phyloP scores from a whole-genome alignment of 2,797 vertebrate species.

The Leontocebus nigricollis region DNA sequence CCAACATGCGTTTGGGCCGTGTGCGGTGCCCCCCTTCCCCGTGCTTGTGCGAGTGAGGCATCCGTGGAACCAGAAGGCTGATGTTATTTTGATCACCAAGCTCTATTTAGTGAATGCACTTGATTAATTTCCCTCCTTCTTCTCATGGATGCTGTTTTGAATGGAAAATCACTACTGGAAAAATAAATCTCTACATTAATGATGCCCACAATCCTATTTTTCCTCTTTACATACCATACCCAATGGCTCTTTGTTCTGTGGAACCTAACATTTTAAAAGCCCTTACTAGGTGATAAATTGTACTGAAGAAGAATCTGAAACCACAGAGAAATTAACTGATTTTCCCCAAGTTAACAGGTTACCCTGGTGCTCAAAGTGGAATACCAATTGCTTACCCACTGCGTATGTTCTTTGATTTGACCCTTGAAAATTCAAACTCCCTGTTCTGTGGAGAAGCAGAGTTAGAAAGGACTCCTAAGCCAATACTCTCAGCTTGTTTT shows the following conservation, averaged over 20 bases:
- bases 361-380: not conserved
- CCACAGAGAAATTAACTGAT: not conserved
- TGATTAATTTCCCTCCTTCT: slow-evolving; percentile 24
- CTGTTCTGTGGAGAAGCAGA: not conserved
- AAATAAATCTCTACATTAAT: not conserved
- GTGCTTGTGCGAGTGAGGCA: not conserved
- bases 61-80: slow-evolving; percentile 54
- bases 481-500: not conserved
- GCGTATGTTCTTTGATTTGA: not conserved
- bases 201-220: not conserved
- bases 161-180: slow-evolving; percentile 52
- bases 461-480: not conserved
- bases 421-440: not conserved
- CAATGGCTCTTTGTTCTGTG: not conserved
- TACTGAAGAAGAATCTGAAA: not conserved
- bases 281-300: not conserved
- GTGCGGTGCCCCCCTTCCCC: not conserved
- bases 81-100: slow-evolving; percentile 62
- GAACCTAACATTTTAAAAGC: not conserved
- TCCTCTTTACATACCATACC: too few species aligned
- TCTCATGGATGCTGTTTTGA: slow-evolving; percentile 55
- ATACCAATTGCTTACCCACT: accelerated
- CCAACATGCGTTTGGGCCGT: slow-evolving; percentile 19
- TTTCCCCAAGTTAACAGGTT: not conserved
- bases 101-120: slow-evolving; percentile 63